Evolutionary conservation across 2,888 invertebrate genomes (phyloP).

Genomic region (Parelbella ahira): DNA sequence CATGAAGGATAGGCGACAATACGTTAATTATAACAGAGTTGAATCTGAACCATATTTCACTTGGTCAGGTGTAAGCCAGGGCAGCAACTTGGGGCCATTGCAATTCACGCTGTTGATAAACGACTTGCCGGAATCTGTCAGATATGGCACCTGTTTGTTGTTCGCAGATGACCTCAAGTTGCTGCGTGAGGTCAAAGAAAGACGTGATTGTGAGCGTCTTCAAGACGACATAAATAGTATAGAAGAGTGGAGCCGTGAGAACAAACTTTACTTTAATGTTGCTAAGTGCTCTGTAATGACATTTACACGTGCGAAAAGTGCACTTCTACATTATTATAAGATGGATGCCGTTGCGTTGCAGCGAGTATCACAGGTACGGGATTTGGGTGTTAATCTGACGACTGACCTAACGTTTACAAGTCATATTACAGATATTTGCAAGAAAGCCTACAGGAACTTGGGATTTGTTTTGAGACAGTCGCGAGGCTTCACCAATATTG

Average conservation of each 20-base stretch:
- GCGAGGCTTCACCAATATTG: slow-evolving; percentile 5
- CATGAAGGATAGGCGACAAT: slow-evolving; percentile 14
- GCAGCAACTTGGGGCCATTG: slow-evolving; percentile 22
- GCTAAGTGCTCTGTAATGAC: slow-evolving; percentile 2
- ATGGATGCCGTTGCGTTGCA: background rate
- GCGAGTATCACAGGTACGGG: background rate
- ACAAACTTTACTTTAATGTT: slow-evolving; percentile 5
- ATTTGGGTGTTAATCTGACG: background rate
- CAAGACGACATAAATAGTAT: slow-evolving; percentile 1
- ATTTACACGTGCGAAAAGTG: background rate
- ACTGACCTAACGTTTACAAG: background rate
- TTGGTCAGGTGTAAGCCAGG: slow-evolving; percentile 23
- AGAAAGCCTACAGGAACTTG: slow-evolving; percentile 4
- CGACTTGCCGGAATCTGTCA: slow-evolving; percentile 10
- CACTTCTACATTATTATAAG: background rate
- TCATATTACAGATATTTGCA: slow-evolving; percentile 1
- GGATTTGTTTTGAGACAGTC: slow-evolving; percentile 10
- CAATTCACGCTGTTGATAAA: slow-evolving; percentile 19
- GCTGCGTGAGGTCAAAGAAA: background rate
- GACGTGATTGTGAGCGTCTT: background rate
- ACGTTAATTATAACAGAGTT: slow-evolving; percentile 13
- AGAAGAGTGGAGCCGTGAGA: slow-evolving; percentile 2
- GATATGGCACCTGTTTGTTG: background rate
- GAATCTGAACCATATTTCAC: slow-evolving; percentile 17
- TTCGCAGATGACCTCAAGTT: slow-evolving; percentile 3